These are phyloP conservation scores for Eupithecia subfuscata DNA, from an alignment of 2,888 invertebrate genomes.

Conservation along the genomic window DNA sequence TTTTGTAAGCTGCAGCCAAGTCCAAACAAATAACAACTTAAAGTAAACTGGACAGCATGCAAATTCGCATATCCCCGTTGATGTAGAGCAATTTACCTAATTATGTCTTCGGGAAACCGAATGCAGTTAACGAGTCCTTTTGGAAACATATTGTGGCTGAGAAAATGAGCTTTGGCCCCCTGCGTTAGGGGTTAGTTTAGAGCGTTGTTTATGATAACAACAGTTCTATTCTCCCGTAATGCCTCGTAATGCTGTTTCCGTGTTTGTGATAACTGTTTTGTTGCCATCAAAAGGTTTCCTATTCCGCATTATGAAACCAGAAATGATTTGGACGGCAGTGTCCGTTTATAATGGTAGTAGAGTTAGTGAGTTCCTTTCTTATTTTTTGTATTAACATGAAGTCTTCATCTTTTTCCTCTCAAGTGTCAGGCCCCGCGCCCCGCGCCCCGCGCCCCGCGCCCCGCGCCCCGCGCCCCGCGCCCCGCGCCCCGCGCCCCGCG, in stretches of 20 bases:
- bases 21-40: slow-evolving; percentile 35
- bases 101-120: slow-evolving; percentile 47
- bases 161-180: slow-evolving; percentile 37
- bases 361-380: background rate
- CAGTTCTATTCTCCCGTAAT: slow-evolving; percentile 10
- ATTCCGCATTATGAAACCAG: background rate
- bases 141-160: slow-evolving; percentile 27
- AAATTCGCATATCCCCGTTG: slow-evolving; percentile 37
- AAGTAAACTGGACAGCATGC: slow-evolving; percentile 33
- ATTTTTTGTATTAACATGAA: too few species aligned
- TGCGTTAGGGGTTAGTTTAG: slow-evolving; percentile 39
- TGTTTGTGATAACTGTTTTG: slow-evolving; percentile 20
- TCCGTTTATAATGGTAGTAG: background rate
- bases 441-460: too few species aligned
- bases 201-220: slow-evolving; percentile 19
- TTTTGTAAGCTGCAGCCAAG: slow-evolving; percentile 18
- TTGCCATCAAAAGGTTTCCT: slow-evolving; percentile 7
- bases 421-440: too few species aligned
- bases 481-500: too few species aligned
- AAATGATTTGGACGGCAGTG: background rate
- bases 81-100: slow-evolving; percentile 48
- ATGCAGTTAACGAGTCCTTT: slow-evolving; percentile 45
- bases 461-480: too few species aligned
- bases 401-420: too few species aligned
- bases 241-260: slow-evolving; percentile 24